Percentiles rank a stretch among this genome's conserved stretches.
These are phyloP conservation scores for Boleophthalmus pectinirostris DNA, from an alignment of 2,113 vertebrate genomes.

Conservation along the genomic window DNA sequence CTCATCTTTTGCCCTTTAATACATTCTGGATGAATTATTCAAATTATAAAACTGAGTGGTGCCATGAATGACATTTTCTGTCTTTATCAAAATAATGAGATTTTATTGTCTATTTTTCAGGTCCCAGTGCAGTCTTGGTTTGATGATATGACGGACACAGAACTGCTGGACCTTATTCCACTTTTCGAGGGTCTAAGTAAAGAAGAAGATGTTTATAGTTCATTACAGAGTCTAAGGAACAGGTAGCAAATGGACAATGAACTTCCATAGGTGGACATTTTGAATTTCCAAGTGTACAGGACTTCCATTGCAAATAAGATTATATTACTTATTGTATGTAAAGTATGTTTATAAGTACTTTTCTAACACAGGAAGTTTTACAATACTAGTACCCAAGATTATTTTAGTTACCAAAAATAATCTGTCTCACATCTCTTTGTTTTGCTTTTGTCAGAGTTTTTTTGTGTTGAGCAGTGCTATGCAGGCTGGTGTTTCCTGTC, in stretches of 20 bases:
- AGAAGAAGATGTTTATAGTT: conserved; percentile 90
- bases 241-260: conserved; percentile 84
- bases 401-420: conserved; percentile 73
- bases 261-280: conserved; percentile 15
- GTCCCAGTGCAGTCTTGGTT: conserved; percentile 99
- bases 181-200: conserved; percentile 94
- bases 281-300: conserved; percentile 44
- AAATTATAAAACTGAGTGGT: conserved; percentile 5
- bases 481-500: conserved; percentile 75
- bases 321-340: conserved; percentile 62
- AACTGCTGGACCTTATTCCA: conserved; percentile 95
- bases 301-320: conserved; percentile 55
- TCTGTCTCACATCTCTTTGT: conserved; percentile 29
- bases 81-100: conserved; percentile 5
- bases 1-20: conserved; percentile 49
- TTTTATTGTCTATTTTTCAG: conserved; percentile 61
- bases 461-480: conserved; percentile 67
- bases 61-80: conserved; percentile 11
- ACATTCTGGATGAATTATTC: conserved; percentile 55
- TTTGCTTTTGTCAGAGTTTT: conserved; percentile 30
- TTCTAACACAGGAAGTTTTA: conserved; percentile 76
- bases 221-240: conserved; percentile 89
- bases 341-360: conserved; percentile 77
- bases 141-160: conserved; percentile 95
- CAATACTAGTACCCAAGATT: conserved; percentile 59